Evolutionary conservation across 1,140 invertebrate genomes (phyloP), one percentile per base, ranked within the genome.

Genomic region (Carcinoscorpius rotundicauda): DNA sequence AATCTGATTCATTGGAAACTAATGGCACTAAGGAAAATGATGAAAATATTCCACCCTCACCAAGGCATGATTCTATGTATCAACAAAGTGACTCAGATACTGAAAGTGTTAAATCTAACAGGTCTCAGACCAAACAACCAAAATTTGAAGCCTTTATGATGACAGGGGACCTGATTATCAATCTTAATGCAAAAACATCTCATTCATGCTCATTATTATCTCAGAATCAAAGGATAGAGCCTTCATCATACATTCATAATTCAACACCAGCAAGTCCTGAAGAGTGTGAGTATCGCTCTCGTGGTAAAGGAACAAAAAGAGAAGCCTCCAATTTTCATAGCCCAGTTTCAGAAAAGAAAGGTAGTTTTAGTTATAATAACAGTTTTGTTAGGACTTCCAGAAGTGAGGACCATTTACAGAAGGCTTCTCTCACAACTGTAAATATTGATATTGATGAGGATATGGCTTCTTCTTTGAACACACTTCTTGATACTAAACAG

Each of bases 161-260:
- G 93, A 96, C 93, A n/a, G 93, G 93, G 6, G 92, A 96, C 74
- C 81, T 93, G 68, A 95, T 96, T 76, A 81, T 97, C 62, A 95
- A 94, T 78, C 81, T 95, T 6, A 55, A 55, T n/a, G 53, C 53
- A 6, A 55, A 55, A 61, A 75, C 77, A 64, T 71, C 73, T 10
- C 73, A 75, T 58, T 90, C 91, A 49, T 80, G 88, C 64, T 88
- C 87, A 29, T 92, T 90, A 52, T 80, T 95, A 63, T 78, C 93
- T 66, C 89, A 92, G 78, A 91, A 87, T 62, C 83, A 84, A 55
- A 60, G 29, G 85, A 86, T 69, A 82, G 79, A 68, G 78, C 79
- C 61, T 78, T 79, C n/a, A 53, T 70, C 75, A 61, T 55, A 8
- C 53, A n/a, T 6, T 55, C 53, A 55, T 71, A 89, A 86, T 73